Conservation (phyloP, 2,888 invertebrate species). For the Fragum sueziense region DNA sequence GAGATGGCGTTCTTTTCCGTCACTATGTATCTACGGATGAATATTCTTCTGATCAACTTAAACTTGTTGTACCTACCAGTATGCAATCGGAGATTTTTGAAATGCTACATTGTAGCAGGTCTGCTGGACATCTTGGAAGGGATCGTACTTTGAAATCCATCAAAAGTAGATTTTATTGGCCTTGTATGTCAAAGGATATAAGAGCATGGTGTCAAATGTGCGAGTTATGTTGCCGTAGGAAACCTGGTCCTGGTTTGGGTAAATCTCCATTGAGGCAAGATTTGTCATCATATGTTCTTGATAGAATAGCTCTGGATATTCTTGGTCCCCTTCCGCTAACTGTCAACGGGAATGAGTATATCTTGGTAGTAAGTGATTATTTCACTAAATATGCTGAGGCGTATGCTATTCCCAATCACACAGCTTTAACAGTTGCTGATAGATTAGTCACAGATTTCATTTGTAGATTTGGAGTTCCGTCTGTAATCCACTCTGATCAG, state of each 20-base stretch:
- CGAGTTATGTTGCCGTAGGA: constrained; percentile 12
- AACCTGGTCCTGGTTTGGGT: constrained; percentile 28
- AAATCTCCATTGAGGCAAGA: constrained; percentile 25
- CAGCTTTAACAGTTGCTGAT: constrained; percentile 25
- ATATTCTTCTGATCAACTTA: not conserved
- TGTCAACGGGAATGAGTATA: constrained; percentile 26
- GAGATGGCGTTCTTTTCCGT: not conserved
- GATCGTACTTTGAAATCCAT: constrained; percentile 18
- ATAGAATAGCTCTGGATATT: constrained; percentile 27
- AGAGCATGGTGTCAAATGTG: constrained; percentile 23
- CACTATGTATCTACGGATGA: not conserved
- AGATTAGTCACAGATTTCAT: constrained; percentile 5
- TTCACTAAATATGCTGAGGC: constrained; percentile 41
- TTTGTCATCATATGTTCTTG: not conserved
- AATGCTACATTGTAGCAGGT: too few relatives aligned
- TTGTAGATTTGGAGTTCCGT: too few relatives aligned
- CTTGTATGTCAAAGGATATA: constrained; percentile 16
- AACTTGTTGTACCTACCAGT: not conserved
- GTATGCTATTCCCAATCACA: constrained; percentile 20
- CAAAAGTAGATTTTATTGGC: constrained; percentile 24
- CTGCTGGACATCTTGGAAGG: too few relatives aligned
- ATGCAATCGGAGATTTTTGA: too few relatives aligned
- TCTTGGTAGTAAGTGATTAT: constrained; percentile 26
- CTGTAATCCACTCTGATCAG: constrained; percentile 42
- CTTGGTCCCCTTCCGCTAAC: constrained; percentile 27